phyloP scores from a whole-genome alignment of 2,113 vertebrate genomes.

The Hylia prasina region DNA sequence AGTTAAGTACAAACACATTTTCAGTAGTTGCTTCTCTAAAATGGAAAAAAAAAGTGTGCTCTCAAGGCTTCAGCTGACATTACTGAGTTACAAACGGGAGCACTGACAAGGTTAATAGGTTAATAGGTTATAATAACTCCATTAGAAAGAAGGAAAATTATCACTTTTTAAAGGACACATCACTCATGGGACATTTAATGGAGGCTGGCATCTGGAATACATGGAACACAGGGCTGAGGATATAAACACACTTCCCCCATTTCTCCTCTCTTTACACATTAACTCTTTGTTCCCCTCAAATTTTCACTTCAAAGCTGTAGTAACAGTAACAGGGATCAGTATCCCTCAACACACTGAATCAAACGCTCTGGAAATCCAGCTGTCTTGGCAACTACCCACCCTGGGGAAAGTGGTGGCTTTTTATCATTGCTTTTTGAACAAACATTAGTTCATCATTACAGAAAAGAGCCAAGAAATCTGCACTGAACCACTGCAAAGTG shows the following conservation, averaged over 20 bases:
- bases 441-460: background rate
- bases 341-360: background rate
- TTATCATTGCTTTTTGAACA: background rate
- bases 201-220: background rate
- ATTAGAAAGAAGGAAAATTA: background rate
- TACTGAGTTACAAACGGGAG: background rate
- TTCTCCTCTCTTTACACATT: background rate
- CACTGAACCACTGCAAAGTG: background rate
- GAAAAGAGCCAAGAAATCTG: background rate
- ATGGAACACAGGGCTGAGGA: background rate
- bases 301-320: background rate
- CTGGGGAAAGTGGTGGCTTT: background rate
- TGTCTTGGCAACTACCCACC: background rate
- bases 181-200: background rate
- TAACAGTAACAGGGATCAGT: background rate
- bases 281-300: background rate
- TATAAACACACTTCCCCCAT: background rate
- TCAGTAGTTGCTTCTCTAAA: background rate
- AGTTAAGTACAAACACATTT: background rate
- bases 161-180: background rate
- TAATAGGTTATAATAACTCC: background rate
- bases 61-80: background rate
- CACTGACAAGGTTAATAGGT: background rate
- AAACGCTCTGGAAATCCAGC: background rate
- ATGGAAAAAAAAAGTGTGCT: background rate